Evolutionary conservation across 2,888 invertebrate species (phyloP).

Genomic region (Selenia dentaria): DNA sequence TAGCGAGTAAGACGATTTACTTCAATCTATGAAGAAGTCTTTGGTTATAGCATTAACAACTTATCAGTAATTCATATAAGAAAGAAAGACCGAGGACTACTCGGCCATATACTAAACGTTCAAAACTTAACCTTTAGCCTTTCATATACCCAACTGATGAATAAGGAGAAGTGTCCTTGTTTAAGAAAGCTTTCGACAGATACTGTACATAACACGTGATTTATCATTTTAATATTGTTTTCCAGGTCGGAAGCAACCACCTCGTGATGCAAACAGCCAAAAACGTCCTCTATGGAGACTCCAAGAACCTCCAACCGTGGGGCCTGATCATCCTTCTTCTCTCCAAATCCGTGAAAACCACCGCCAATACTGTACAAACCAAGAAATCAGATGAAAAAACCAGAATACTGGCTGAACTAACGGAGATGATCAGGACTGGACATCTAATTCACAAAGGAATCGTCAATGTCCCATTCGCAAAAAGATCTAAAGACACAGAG

Average conservation of each 20-base stretch:
- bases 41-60: too few relatives aligned
- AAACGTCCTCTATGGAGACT: slow-evolving; percentile 91
- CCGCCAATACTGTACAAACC: slow-evolving; percentile 83
- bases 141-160: too few relatives aligned
- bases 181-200: too few relatives aligned
- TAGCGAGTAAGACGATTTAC: too few relatives aligned
- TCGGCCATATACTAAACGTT: too few relatives aligned
- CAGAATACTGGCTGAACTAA: slow-evolving; percentile 85
- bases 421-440: slow-evolving; percentile 95
- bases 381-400: slow-evolving; percentile 84
- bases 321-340: slow-evolving; percentile 93
- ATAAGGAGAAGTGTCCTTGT: too few relatives aligned
- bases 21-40: too few relatives aligned
- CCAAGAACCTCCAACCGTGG: slow-evolving; percentile 93
- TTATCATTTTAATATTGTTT: slow-evolving; percentile 16
- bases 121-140: too few relatives aligned
- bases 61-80: too few relatives aligned
- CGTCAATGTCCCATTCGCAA: slow-evolving; percentile 76
- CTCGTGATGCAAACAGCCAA: slow-evolving; percentile 94
- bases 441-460: slow-evolving; percentile 91
- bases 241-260: slow-evolving; percentile 92
- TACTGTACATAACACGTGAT: too few relatives aligned
- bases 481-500: slow-evolving; percentile 84
- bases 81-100: too few relatives aligned
- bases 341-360: slow-evolving; percentile 88